Conservation (phyloP, 2,888 invertebrate species). For the Pollenia labialis region DNA sequence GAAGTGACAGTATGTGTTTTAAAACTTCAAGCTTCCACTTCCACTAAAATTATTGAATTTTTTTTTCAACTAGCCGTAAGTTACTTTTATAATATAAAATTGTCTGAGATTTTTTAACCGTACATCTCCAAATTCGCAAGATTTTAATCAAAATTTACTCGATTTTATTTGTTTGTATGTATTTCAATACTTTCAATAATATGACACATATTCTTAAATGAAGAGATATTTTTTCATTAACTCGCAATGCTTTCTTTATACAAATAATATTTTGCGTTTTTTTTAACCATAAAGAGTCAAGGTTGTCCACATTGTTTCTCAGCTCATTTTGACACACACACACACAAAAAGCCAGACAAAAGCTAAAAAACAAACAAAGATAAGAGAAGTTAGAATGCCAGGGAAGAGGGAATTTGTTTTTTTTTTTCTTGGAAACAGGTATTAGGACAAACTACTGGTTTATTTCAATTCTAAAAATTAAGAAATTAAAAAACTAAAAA, state of each 20-base stretch:
- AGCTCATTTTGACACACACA: conserved; percentile 4
- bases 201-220: conserved; percentile 60
- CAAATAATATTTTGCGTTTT: conserved; percentile 1
- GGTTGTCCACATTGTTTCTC: conserved; percentile 68
- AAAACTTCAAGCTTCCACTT: conserved; percentile 14
- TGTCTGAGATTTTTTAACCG: background rate
- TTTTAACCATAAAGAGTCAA: conserved; percentile 65
- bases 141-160: background rate
- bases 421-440: conserved; percentile 12
- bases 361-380: conserved; percentile 1
- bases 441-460: conserved; percentile 30
- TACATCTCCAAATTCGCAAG: conserved; percentile 7
- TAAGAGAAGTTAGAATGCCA: background rate
- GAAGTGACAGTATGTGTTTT: conserved; percentile 47
- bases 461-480: conserved; percentile 9
- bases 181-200: conserved; percentile 25
- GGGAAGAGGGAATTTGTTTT: conserved; percentile 1
- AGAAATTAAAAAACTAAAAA: conserved; percentile 17
- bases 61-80: background rate
- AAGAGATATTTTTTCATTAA: conserved; percentile 17
- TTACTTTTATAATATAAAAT: background rate
- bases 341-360: conserved; percentile 20
- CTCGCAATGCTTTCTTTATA: conserved; percentile 25
- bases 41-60: conserved; percentile 14
- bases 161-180: conserved; percentile 36